These are phyloP conservation scores for Smutsia gigantea DNA, from an alignment of 2,797 vertebrate species.

Conservation along the genomic window DNA sequence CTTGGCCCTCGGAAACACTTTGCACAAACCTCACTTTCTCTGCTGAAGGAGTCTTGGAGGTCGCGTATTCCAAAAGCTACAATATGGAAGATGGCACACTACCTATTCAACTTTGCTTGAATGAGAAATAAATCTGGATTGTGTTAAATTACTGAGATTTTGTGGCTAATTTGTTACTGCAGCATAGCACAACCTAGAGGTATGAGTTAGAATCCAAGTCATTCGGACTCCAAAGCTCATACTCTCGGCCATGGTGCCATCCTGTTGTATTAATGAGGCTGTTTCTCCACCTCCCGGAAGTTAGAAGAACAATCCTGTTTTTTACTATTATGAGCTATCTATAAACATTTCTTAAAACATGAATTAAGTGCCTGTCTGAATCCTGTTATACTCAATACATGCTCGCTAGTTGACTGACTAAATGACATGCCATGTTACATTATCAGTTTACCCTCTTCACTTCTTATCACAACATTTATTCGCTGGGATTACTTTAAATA, in stretches of 20 bases:
- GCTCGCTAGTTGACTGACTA: neutral
- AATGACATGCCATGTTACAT: neutral
- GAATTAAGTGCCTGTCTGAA: neutral
- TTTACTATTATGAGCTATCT: neutral
- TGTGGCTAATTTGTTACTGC: neutral
- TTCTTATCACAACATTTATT: neutral
- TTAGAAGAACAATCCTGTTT: neutral
- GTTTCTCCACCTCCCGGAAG: neutral
- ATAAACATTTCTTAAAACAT: neutral
- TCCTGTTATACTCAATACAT: neutral
- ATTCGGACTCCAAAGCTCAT: neutral
- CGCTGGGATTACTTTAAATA: neutral
- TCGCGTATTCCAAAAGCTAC: neutral
- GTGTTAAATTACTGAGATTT: neutral
- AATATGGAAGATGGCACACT: neutral
- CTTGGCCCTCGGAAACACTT: neutral
- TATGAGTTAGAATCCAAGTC: neutral
- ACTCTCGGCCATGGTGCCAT: too few species aligned
- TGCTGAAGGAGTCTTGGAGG: neutral
- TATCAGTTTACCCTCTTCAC: neutral
- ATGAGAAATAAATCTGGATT: neutral
- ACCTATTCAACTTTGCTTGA: neutral
- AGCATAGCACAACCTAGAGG: neutral
- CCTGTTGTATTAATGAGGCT: accelerated
- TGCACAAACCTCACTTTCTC: neutral